phyloP scores from a whole-genome alignment of 2,113 vertebrate genomes.

The Elgaria multicarinata region DNA sequence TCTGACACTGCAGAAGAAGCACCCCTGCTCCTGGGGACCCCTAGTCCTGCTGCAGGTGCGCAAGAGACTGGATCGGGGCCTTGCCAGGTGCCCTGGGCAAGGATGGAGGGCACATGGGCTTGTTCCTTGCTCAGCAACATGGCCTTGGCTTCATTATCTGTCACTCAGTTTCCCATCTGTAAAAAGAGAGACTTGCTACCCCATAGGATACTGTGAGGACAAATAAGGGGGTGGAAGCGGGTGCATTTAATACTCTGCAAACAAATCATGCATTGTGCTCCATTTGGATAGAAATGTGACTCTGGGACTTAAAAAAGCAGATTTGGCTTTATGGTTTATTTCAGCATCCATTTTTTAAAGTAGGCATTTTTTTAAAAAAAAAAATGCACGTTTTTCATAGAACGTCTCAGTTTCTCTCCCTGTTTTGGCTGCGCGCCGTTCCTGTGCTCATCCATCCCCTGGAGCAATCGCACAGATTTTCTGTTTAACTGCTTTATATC shows the following conservation, averaged over 20 bases:
- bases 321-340: not conserved
- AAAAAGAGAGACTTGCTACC: not conserved
- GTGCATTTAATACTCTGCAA: not conserved
- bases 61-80: no score
- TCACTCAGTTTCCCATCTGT: not conserved
- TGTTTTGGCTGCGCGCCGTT: not conserved
- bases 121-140: no score
- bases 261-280: not conserved
- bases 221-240: not conserved
- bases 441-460: not conserved
- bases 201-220: not conserved
- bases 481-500: conserved; percentile 13
- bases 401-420: not conserved
- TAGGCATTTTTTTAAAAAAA: not conserved
- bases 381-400: not conserved
- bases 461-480: not conserved
- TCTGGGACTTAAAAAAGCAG: not conserved
- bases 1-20: not conserved
- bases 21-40: no score
- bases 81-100: no score
- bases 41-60: no score
- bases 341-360: not conserved
- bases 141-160: no score
- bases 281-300: not conserved
- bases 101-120: no score